Evolutionary conservation across 2,113 vertebrate species (phyloP).

Genomic region (Ceyx margarethae): DNA sequence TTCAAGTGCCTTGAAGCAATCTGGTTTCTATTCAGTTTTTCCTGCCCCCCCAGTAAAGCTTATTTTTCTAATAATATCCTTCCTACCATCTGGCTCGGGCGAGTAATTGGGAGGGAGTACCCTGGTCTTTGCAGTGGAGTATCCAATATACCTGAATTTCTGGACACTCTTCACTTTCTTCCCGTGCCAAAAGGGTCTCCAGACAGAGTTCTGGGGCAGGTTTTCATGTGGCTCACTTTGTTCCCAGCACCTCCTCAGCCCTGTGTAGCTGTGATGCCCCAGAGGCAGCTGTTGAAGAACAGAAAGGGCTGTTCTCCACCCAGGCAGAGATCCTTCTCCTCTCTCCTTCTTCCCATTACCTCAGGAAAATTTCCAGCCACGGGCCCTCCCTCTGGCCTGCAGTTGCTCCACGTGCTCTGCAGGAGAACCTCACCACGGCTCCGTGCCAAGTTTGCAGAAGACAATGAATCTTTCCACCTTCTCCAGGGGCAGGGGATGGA

Average conservation of each 20-base stretch:
- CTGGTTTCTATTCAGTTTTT: conserved; percentile 21
- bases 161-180: not conserved
- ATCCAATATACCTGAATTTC: not conserved
- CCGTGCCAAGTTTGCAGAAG: not conserved
- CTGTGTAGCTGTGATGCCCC: not conserved
- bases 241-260: not conserved
- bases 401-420: not conserved
- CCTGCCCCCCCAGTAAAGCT: not conserved
- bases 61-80: conserved; percentile 12
- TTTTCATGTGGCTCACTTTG: not conserved
- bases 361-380: not conserved
- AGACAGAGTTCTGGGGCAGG: not conserved
- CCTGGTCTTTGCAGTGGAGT: not conserved
- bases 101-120: not conserved
- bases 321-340: not conserved
- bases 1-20: not conserved
- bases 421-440: fast-evolving
- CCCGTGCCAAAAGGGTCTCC: not conserved
- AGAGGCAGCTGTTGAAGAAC: not conserved
- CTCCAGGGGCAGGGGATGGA: not conserved
- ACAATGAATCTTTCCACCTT: not conserved
- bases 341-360: not conserved
- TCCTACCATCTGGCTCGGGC: not conserved
- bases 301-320: not conserved
- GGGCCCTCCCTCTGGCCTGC: not conserved